Conservation (phyloP, 2,888 invertebrate species). For the Acanthococcus lagerstroemiae region DNA sequence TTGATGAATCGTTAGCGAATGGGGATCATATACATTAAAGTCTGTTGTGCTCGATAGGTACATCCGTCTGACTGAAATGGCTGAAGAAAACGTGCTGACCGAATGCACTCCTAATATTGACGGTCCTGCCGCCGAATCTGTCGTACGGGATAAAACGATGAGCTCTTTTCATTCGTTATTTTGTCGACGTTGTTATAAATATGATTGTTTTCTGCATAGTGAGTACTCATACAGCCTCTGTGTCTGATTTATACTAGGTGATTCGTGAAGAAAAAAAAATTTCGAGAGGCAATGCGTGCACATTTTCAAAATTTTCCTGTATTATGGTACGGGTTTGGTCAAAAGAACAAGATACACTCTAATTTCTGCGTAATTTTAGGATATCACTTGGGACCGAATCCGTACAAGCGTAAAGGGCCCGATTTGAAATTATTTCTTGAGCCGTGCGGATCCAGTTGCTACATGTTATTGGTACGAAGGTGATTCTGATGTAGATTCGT, state of each 20-base stretch:
- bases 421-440: slow-evolving; percentile 77
- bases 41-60: too few relatives aligned
- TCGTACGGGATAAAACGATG: slow-evolving; percentile 86
- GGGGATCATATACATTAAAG: too few relatives aligned
- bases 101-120: slow-evolving; percentile 97
- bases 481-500: background rate
- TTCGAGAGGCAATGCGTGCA: too few relatives aligned
- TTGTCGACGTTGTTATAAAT: slow-evolving; percentile 94
- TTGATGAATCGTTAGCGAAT: background rate
- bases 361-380: background rate
- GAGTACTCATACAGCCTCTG: too few relatives aligned
- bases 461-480: slow-evolving; percentile 66
- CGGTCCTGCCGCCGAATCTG: slow-evolving; percentile 81
- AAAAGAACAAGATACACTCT: too few relatives aligned
- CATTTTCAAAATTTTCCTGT: too few relatives aligned
- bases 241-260: too few relatives aligned
- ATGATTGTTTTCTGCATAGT: slow-evolving; percentile 96
- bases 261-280: too few relatives aligned
- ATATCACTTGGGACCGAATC: slow-evolving; percentile 78
- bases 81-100: slow-evolving; percentile 76
- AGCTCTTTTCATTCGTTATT: slow-evolving; percentile 99
- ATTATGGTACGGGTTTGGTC: too few relatives aligned
- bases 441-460: slow-evolving; percentile 79
- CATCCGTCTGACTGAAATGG: slow-evolving; percentile 74
- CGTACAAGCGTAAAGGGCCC: slow-evolving; percentile 75